A percentile compares a stretch with the other conserved stretches of the same genome.
These are phyloP conservation scores for Diglossa cyanea DNA, from an alignment of 2,797 vertebrate species.

Conservation along the genomic window DNA sequence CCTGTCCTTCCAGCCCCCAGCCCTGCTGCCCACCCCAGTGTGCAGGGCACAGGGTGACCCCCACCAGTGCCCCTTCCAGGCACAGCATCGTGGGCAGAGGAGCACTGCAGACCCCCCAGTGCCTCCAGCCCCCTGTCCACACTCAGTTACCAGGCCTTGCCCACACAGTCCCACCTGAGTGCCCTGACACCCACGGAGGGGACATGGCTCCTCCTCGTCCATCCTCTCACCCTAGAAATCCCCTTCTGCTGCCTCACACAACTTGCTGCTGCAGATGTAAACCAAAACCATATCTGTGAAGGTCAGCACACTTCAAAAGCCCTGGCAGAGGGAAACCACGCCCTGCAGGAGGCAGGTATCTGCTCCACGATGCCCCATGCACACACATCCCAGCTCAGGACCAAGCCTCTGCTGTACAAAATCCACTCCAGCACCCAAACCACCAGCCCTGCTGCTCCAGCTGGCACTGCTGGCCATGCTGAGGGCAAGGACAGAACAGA, in stretches of 20 bases:
- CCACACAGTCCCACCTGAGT: fast-evolving
- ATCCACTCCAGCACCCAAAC: fast-evolving
- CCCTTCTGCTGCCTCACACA: background rate
- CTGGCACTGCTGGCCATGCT: too few species aligned
- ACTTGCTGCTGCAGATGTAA: fast-evolving
- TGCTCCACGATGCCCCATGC: fast-evolving
- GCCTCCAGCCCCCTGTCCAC: background rate
- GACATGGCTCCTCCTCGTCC: fast-evolving
- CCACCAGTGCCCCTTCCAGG: background rate
- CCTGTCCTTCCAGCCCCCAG: fast-evolving
- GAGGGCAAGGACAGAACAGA: fast-evolving
- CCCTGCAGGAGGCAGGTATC: background rate
- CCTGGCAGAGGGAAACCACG: background rate
- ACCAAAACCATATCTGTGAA: fast-evolving
- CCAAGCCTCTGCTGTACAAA: background rate
- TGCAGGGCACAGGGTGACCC: background rate
- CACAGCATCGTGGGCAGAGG: fast-evolving
- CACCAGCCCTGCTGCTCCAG: background rate
- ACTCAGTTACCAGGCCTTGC: fast-evolving
- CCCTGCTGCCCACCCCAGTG: fast-evolving
- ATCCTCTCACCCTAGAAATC: background rate
- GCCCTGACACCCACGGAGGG: fast-evolving
- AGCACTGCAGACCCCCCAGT: background rate
- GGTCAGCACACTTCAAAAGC: background rate
- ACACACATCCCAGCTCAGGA: background rate